Conservation (phyloP, 2,113 vertebrate species). For the Pseudopodoces humilis region DNA sequence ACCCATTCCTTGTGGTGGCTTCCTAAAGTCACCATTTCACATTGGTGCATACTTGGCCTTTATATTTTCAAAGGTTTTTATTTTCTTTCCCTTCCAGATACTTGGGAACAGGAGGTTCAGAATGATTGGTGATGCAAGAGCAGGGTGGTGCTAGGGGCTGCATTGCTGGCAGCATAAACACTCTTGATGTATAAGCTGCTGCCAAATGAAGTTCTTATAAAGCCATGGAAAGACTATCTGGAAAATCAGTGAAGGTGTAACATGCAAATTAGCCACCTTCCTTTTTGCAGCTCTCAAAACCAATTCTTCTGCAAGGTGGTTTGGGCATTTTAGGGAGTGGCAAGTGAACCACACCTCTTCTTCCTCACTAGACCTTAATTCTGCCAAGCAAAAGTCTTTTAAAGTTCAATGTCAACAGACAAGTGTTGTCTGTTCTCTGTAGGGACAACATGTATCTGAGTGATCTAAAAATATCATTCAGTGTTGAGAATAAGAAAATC, state of each 20-base stretch:
- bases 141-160: neutral
- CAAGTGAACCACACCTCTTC: neutral
- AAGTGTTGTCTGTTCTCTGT: conserved; percentile 22
- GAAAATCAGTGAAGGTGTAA: neutral
- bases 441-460: conserved; percentile 15
- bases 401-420: conserved; percentile 25
- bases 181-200: neutral
- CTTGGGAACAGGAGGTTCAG: neutral
- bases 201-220: neutral
- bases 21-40: conserved; percentile 10
- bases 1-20: neutral
- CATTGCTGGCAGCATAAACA: neutral
- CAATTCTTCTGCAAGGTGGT: neutral
- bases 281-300: neutral
- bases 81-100: neutral
- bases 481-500: neutral
- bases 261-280: neutral
- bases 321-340: neutral
- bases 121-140: neutral
- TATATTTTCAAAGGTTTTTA: neutral
- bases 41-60: neutral
- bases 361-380: neutral
- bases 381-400: neutral
- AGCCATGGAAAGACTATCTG: neutral
- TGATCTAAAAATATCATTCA: conserved; percentile 28